phyloP scores from a whole-genome alignment of 92 coral and sea anemone species.

The Metridium senile region DNA sequence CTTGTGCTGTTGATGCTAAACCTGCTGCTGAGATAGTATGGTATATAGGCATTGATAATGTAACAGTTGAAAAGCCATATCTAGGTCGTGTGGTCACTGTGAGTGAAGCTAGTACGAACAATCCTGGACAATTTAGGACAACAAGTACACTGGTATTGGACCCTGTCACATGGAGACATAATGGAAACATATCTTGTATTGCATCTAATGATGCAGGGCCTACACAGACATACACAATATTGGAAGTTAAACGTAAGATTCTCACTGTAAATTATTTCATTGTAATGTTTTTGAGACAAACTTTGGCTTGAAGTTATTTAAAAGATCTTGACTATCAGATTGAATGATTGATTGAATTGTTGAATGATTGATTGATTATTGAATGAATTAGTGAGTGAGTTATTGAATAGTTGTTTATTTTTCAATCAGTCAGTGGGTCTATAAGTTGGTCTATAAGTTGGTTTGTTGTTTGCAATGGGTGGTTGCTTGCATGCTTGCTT shows the following conservation, averaged over 20 bases:
- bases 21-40: slow-evolving; percentile 68
- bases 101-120: not conserved
- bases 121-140: slow-evolving; percentile 17
- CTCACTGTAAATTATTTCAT: too few relatives aligned
- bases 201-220: slow-evolving; percentile 64
- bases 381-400: too few relatives aligned
- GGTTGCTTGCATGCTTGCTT: too few relatives aligned
- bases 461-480: too few relatives aligned
- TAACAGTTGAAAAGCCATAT: slow-evolving; percentile 46
- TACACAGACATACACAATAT: slow-evolving; percentile 24
- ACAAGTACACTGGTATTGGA: slow-evolving; percentile 24
- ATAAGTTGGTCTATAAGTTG: too few relatives aligned
- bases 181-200: slow-evolving; percentile 51
- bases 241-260: slow-evolving; percentile 71
- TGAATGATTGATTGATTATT: too few relatives aligned
- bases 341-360: too few relatives aligned
- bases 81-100: slow-evolving; percentile 12
- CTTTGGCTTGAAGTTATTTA: too few relatives aligned
- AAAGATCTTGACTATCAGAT: too few relatives aligned
- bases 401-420: too few relatives aligned
- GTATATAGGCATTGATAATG: slow-evolving; percentile 61
- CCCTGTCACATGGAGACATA: slow-evolving; percentile 46
- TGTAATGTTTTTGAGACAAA: too few relatives aligned
- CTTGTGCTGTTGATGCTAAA: slow-evolving; percentile 73
- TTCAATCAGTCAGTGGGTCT: too few relatives aligned